phyloP scores from a whole-genome alignment of 2,888 invertebrate genomes.

The Bombylius major region DNA sequence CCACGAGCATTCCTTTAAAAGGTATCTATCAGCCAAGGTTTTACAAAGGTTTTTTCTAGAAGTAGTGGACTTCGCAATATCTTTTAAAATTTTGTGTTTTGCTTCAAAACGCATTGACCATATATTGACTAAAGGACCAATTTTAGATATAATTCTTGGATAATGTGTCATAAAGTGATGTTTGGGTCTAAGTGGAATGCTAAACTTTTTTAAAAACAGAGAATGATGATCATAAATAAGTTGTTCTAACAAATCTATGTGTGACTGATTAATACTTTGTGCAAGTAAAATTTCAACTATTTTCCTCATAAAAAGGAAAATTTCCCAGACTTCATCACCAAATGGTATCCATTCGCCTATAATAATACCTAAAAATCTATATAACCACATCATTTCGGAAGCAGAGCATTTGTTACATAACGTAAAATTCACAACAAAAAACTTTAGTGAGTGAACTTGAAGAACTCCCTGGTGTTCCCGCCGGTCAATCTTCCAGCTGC shows the following conservation, averaged over 20 bases:
- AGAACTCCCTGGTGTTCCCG: no score
- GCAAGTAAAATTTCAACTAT: slow-evolving; percentile 9
- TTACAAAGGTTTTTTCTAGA: not conserved
- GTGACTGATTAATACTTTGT: not conserved
- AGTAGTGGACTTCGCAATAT: slow-evolving; percentile 2
- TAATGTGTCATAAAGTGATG: slow-evolving; percentile 3
- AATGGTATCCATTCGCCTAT: slow-evolving; percentile 5
- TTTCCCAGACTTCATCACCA: slow-evolving; percentile 1
- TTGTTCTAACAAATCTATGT: not conserved
- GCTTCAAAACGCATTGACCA: slow-evolving; percentile 4
- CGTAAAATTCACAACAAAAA: no score
- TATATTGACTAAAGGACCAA: slow-evolving; percentile 11
- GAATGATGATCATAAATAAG: not conserved
- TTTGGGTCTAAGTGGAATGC: slow-evolving; percentile 2
- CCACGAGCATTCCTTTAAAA: not conserved
- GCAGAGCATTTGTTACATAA: slow-evolving; percentile 6
- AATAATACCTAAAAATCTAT: slow-evolving; percentile 1
- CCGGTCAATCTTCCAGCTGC: no score
- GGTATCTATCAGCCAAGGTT: slow-evolving; percentile 1
- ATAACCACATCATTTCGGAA: slow-evolving; percentile 7
- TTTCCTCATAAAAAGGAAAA: slow-evolving; percentile 4
- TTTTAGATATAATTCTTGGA: slow-evolving; percentile 8
- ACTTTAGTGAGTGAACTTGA: no score
- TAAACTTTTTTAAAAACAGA: not conserved
- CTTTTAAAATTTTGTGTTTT: slow-evolving; percentile 2